Evolutionary conservation across 2,797 vertebrate species (phyloP).

Genomic region (Botia almorhae): DNA sequence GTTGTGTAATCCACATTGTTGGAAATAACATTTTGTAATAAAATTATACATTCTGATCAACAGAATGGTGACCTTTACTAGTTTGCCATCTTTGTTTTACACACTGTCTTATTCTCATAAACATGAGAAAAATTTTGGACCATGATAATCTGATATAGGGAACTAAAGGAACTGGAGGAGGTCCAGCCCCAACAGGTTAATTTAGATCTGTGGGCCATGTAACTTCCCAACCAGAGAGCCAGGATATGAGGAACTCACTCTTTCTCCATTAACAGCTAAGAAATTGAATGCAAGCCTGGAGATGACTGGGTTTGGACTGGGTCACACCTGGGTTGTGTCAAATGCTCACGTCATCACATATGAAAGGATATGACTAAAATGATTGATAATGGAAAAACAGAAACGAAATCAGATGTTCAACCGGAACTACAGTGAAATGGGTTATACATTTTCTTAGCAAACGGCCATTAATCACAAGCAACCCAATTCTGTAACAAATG

Average conservation of each 20-base stretch:
- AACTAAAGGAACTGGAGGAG: conserved; percentile 26
- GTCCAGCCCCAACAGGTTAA: not conserved
- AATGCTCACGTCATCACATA: not conserved
- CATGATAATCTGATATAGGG: not conserved
- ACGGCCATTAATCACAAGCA: conserved; percentile 2
- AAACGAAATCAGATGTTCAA: not conserved
- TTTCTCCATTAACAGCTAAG: conserved; percentile 7
- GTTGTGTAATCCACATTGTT: no score
- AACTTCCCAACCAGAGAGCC: conserved; percentile 17
- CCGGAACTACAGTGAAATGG: not conserved
- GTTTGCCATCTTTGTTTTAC: not conserved
- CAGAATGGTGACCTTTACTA: not conserved
- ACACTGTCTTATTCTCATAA: not conserved
- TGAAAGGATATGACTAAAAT: not conserved
- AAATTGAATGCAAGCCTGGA: conserved; percentile 17
- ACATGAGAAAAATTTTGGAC: not conserved
- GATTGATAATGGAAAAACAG: not conserved
- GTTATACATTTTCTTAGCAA: not conserved
- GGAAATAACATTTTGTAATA: no score
- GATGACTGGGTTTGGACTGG: conserved; percentile 32
- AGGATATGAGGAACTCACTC: conserved; percentile 36
- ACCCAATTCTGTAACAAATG: not conserved
- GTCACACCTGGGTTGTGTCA: conserved; percentile 36
- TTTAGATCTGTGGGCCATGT: not conserved
- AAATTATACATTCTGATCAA: no score